Evolutionary conservation across 92 coral and sea anemone species (phyloP), one percentile per base, ranked within the genome.

Genomic region (Epizoanthus ramosus): DNA sequence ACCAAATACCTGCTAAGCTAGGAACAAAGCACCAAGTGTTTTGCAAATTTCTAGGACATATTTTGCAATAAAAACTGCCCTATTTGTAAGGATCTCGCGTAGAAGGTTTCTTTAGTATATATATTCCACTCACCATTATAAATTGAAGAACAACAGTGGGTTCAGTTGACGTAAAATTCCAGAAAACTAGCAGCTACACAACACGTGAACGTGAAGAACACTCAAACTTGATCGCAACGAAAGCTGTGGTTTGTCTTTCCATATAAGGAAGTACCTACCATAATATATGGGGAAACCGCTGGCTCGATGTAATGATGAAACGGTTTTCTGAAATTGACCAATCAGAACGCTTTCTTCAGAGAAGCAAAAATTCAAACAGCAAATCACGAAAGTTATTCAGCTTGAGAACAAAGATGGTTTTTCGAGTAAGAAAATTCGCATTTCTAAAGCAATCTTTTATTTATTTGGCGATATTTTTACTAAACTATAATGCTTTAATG

Each of bases 191-290:
- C 23, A 3, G 17, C 69, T 21, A 64, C 69, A 10, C 61, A 73
- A 45, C 79, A 74, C 79, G 79, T 74, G 79, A 53, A 74, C 79
- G 79, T 74, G 79, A 53, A n/a, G 45, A 25, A 53, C 22, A 2
- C 63, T 53, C 58, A 0, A 74, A 54, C 15, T 24, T 54, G 79
- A 73, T 73, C 79, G 65, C 5, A 56, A 22, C 50, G 28, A 56
- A 53, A 25, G 74, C 56, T 70, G 24, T 8, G 18, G 4, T 18
- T n/a, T 10, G 16, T n/a, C 25, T 70, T 74, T 53, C 79, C 79
- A 73, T 22, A 73, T 73, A 73, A 50, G 79, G 79, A n/a, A n/a
- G n/a, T n/a, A n/a, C n/a, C n/a, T n/a, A n/a, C n/a, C n/a, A 28
- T 23, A 41, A 71, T 15, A 6, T 15, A 16, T 6, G 25, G 28